A percentile compares a stretch with the other conserved stretches of the same genome.
phyloP scores from a whole-genome alignment of 1,140 invertebrate genomes.

The Pachypeltis micranthus region DNA sequence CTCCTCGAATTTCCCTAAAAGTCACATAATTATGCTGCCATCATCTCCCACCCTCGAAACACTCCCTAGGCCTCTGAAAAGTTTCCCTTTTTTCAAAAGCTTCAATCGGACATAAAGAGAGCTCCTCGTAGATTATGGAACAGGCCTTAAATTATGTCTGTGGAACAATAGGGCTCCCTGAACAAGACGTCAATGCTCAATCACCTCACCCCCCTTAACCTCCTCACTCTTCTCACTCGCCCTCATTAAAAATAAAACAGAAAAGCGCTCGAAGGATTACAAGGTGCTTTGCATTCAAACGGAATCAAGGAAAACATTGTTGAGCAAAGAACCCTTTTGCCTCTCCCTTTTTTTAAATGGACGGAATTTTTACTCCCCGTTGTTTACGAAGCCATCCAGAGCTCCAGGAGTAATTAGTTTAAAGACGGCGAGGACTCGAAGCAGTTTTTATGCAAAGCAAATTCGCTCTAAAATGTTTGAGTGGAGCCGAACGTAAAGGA shows the following conservation, averaged over 20 bases:
- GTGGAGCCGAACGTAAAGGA: too few species aligned
- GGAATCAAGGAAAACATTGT: constrained; percentile 13
- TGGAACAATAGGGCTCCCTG: too few species aligned
- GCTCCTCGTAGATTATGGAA: too few species aligned
- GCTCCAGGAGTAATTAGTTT: constrained; percentile 9
- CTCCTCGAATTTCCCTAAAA: too few species aligned
- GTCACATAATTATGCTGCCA: too few species aligned
- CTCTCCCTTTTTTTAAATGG: background rate
- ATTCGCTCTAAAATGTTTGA: constrained; percentile 4
- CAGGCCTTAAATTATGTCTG: too few species aligned
- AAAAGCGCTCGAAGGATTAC: constrained; percentile 5
- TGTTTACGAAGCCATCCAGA: constrained; percentile 7
- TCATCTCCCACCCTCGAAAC: too few species aligned
- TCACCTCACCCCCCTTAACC: background rate
- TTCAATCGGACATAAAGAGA: too few species aligned
- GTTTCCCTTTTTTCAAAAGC: too few species aligned
- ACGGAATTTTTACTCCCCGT: background rate
- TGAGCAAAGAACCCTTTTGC: background rate
- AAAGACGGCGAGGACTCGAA: constrained; percentile 3
- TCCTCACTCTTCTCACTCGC: too few species aligned
- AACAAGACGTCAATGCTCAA: constrained; percentile 15
- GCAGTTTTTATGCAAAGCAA: constrained; percentile 13
- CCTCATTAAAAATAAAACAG: constrained; percentile 16
- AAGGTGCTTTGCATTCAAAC: constrained; percentile 15
- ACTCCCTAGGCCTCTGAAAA: too few species aligned